Evolutionary conservation across 2,888 invertebrate species (phyloP).

Genomic region (Leucophora obtusa): DNA sequence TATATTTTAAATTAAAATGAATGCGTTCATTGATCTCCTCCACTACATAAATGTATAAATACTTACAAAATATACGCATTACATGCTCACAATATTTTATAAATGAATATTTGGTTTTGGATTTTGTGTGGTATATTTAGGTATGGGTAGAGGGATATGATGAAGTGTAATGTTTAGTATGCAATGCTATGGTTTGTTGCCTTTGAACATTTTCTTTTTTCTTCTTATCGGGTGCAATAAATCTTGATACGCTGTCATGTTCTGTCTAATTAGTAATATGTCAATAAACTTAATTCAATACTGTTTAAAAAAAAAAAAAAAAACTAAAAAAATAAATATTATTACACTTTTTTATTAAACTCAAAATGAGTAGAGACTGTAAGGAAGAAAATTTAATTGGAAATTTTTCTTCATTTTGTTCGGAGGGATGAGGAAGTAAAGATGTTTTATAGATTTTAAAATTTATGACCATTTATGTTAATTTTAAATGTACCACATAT

Average conservation of each 20-base stretch:
- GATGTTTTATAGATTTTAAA: neutral
- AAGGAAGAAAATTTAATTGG: constrained; percentile 17
- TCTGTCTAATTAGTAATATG: constrained; percentile 77
- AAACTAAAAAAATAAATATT: constrained; percentile 11
- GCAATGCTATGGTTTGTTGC: constrained; percentile 61
- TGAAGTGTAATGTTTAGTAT: constrained; percentile 40
- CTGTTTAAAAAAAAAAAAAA: neutral
- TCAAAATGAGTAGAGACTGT: neutral
- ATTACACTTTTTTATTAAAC: neutral
- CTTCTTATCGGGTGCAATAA: constrained; percentile 71
- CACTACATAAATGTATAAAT: constrained; percentile 1
- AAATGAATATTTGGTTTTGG: constrained; percentile 14
- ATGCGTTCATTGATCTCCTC: constrained; percentile 66
- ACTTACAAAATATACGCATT: neutral
- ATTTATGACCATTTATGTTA: neutral
- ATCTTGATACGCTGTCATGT: constrained; percentile 77
- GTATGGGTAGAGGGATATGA: constrained; percentile 7
- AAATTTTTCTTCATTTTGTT: neutral
- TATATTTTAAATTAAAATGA: constrained; percentile 71
- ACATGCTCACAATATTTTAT: neutral
- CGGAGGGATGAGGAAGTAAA: neutral
- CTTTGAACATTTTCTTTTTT: constrained; percentile 37
- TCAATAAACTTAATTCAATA: constrained; percentile 75
- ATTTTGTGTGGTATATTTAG: constrained; percentile 21
- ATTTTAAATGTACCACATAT: no score